Conservation (phyloP, 2,113 vertebrate species). For the Notiomystis cincta region DNA sequence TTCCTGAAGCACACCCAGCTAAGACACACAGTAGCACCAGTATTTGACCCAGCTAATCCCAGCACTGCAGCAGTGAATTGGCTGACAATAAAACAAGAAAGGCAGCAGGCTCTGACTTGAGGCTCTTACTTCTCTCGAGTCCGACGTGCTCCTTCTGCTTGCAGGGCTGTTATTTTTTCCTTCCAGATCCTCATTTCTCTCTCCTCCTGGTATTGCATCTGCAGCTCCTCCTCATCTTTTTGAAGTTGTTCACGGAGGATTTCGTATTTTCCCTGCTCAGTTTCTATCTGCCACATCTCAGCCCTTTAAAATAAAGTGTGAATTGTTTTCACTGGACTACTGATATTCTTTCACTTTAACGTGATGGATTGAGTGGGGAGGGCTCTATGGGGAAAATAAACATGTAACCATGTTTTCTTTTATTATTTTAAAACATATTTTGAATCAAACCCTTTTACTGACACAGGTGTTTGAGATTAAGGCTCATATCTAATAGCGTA, state of each 20-base stretch:
- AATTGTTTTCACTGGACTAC: not conserved
- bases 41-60: not conserved
- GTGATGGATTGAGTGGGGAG: not conserved
- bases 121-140: conserved; percentile 64
- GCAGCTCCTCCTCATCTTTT: conserved; percentile 61
- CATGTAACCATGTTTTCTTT: not conserved
- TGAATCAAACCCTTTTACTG: not conserved
- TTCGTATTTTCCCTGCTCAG: conserved; percentile 69
- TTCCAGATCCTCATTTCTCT: conserved; percentile 53
- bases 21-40: not conserved
- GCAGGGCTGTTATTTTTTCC: conserved; percentile 62
- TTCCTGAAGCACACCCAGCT: not conserved
- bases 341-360: not conserved
- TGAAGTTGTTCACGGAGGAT: conserved; percentile 38
- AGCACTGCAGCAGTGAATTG: not conserved
- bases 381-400: not conserved
- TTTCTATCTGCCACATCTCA: conserved; percentile 75
- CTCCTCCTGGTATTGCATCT: conserved; percentile 33
- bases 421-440: not conserved
- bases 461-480: not conserved
- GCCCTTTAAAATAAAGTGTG: conserved; percentile 54
- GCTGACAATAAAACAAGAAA: not conserved
- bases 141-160: conserved; percentile 44
- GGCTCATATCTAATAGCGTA: not conserved
- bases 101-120: not conserved